Evolutionary conservation across 30 jellyfish, hydroid and myxozoan species (phyloP).

Genomic region (Pelagia noctiluca): DNA sequence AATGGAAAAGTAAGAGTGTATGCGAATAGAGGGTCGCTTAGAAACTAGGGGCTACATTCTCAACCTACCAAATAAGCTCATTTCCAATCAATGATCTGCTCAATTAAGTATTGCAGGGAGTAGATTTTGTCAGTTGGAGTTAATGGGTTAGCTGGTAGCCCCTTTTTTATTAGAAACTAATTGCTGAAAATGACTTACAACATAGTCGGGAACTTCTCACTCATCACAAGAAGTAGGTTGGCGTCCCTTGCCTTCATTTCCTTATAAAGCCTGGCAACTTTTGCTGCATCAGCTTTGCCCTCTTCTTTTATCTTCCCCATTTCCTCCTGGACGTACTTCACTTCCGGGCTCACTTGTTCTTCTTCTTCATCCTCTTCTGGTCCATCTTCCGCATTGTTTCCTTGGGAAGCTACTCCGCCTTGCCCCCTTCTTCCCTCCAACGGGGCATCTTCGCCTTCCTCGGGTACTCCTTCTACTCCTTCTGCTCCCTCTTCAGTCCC

Average conservation of each 20-base stretch:
- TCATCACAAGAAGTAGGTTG: conserved; percentile 26
- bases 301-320: conserved; percentile 14
- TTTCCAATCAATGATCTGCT: no score
- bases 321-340: conserved; percentile 36
- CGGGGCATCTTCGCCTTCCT: no score
- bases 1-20: no score
- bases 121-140: no score
- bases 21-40: no score
- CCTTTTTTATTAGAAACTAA: no score
- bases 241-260: conserved; percentile 61
- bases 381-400: background rate
- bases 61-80: no score
- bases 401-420: background rate
- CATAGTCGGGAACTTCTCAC: conserved; percentile 65
- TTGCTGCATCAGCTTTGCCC: conserved; percentile 24
- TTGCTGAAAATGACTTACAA: no score
- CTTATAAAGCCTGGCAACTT: conserved; percentile 32
- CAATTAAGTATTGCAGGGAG: no score
- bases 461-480: background rate
- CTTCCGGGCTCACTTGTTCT: conserved; percentile 41
- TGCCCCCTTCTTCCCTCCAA: no score
- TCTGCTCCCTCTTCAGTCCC: conserved; percentile 31
- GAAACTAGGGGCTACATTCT: no score
- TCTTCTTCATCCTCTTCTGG: conserved; percentile 34
- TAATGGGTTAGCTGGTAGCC: no score